Base-by-base conservation (phyloP, 2,888 invertebrate species). In the Synergus laeviventris region DNA sequence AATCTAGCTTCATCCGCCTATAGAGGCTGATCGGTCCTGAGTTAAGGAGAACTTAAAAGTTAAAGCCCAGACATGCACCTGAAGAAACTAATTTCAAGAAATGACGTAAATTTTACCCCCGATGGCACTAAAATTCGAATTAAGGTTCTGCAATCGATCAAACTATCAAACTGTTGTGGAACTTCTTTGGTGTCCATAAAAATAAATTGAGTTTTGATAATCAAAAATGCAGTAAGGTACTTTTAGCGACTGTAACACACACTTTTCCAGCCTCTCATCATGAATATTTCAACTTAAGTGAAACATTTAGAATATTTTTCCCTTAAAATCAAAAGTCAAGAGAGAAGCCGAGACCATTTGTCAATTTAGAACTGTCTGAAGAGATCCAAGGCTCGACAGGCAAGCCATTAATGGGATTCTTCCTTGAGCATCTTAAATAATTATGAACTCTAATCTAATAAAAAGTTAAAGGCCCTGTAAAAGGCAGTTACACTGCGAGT, bases 371-470 rank as follows among this genome's bases (percentile, higher is more conserved):
- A 9, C n/a, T 49, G 8, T 60, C 60, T 60, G 24, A n/a, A 60
- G 9, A 60, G 36, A 36, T 24, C 16, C 31, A 60, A 16, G 16
- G 14, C 31, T 60, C 12, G 31, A 60, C 31, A 16, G 16, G 8
- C 36, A 60, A 31, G 60, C 8, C 16, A 5, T 60, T 60, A 60
- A 60, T 14, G 16, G 31, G 60, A 60, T 36, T 60, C 24, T 8
- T 60, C 60, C 24, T 60, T 60, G 31, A 76, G 79, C 76, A 81
- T 83, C 85, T 84, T 76, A 76, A 84, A 81, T 83, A 84, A 83
- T 84, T 84, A 82, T 78, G 78, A 83, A 80, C 75, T 79, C 79
- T 83, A 83, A 84, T 84, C 82, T 82, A 78, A 84, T 84, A 39
- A 77, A 76, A 74, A 70, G 54, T 76, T 73, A 80, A 82, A 75